These are phyloP conservation scores for Physocephala rufipes DNA, from an alignment of 2,888 invertebrate species.

Conservation along the genomic window DNA sequence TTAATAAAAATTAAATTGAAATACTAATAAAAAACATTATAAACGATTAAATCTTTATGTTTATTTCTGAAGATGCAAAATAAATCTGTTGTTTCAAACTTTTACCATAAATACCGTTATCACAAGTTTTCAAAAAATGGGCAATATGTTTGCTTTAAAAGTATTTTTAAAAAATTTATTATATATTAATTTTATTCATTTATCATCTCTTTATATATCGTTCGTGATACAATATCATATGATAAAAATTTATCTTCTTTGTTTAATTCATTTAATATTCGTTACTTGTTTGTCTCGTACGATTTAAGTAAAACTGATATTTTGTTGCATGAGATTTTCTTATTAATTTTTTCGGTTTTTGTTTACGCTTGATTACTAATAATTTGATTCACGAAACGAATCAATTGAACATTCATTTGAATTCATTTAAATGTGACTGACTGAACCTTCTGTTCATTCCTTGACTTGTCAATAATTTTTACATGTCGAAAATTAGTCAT, in stretches of 20 bases:
- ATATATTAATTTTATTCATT: not conserved
- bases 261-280: slow-evolving; percentile 27
- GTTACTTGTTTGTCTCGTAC: slow-evolving; percentile 55
- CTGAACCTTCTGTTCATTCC: not conserved
- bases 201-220: not conserved
- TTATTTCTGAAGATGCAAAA: not conserved
- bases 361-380: slow-evolving; percentile 61
- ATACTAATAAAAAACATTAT: not conserved
- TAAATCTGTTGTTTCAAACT: slow-evolving; percentile 43
- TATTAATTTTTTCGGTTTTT: slow-evolving; percentile 64
- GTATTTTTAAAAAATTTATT: slow-evolving; percentile 1
- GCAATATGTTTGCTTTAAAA: slow-evolving; percentile 2
- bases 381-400: slow-evolving; percentile 38
- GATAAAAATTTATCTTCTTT: slow-evolving; percentile 16
- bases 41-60: slow-evolving; percentile 1
- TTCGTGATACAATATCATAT: slow-evolving; percentile 15
- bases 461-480: not conserved
- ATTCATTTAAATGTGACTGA: slow-evolving; percentile 17
- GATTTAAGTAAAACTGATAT: slow-evolving; percentile 53
- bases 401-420: slow-evolving; percentile 31
- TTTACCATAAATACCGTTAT: slow-evolving; percentile 40
- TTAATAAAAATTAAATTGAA: no score
- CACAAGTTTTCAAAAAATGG: no score
- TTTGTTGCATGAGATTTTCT: slow-evolving; percentile 65
- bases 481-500: not conserved